phyloP scores from a whole-genome alignment of 1,140 invertebrate species.

The Acromyrmex echinatior region DNA sequence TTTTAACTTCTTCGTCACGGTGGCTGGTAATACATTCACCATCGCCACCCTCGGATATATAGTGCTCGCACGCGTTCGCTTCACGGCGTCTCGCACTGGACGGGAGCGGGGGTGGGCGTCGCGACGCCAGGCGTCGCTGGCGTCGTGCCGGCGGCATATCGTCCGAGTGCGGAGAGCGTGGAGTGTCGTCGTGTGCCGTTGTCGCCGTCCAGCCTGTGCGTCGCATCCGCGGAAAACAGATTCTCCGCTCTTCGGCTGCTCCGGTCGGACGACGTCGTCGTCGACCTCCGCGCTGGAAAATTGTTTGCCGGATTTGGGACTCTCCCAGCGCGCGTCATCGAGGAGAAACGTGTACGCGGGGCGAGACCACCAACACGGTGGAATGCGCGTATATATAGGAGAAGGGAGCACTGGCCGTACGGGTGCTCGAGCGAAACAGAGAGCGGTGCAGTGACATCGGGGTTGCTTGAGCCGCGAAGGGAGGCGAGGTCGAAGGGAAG shows the following conservation, averaged over 20 bases:
- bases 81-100: slow-evolving; percentile 33
- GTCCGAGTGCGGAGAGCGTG: slow-evolving; percentile 67
- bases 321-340: not conserved
- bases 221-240: not conserved
- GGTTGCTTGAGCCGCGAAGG: slow-evolving; percentile 44
- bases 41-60: slow-evolving; percentile 1
- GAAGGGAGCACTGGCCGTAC: slow-evolving; percentile 61
- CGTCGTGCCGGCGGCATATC: slow-evolving; percentile 76
- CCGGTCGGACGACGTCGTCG: not conserved
- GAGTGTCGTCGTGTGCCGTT: slow-evolving; percentile 67
- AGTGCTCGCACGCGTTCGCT: not conserved
- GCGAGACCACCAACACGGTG: slow-evolving; percentile 51
- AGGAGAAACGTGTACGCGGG: slow-evolving; percentile 39
- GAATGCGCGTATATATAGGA: slow-evolving; percentile 58
- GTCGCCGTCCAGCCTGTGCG: slow-evolving; percentile 46
- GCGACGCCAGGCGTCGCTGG: slow-evolving; percentile 77
- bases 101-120: slow-evolving; percentile 68
- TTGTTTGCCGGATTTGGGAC: not conserved
- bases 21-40: slow-evolving; percentile 20
- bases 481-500: slow-evolving; percentile 23
- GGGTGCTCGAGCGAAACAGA: slow-evolving; percentile 57
- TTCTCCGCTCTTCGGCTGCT: slow-evolving; percentile 2
- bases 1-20: not conserved
- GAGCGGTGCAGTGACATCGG: slow-evolving; percentile 62
- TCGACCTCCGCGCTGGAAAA: not conserved